phyloP scores from a whole-genome alignment of 35 echinoderm and acorn worm genomes.

The Lytechinus pictus region DNA sequence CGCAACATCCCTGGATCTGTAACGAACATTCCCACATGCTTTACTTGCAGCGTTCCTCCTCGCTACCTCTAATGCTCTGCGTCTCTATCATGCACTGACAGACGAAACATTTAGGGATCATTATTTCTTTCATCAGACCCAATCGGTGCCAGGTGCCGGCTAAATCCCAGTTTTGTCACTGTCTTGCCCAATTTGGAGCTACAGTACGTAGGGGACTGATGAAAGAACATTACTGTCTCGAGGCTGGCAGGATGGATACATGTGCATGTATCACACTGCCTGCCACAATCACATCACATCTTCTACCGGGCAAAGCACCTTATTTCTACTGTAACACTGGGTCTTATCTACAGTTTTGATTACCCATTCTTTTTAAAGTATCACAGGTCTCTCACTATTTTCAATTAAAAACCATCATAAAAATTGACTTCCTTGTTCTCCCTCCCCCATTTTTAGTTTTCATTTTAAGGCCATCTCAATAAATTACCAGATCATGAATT shows the following conservation, averaged over 20 bases:
- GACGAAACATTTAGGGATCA: conserved; percentile 52
- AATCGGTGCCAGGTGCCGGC: conserved; percentile 32
- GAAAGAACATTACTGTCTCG: not conserved
- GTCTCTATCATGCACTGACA: conserved; percentile 26
- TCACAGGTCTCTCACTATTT: not conserved
- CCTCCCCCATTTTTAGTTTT: not conserved
- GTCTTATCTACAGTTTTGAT: not conserved
- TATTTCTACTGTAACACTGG: not conserved
- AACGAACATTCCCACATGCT: not conserved
- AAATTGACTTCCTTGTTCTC: not conserved
- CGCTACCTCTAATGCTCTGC: not conserved
- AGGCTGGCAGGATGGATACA: not conserved
- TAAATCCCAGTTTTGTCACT: conserved; percentile 27
- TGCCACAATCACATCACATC: not conserved
- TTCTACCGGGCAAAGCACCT: not conserved
- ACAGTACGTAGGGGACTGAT: not conserved
- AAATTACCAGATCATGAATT: not conserved
- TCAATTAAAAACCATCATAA: not conserved
- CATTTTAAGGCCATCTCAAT: not conserved
- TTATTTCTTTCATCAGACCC: conserved; percentile 27
- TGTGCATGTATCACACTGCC: conserved; percentile 9
- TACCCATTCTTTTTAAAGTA: not conserved
- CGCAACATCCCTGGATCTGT: not conserved
- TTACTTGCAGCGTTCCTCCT: not conserved
- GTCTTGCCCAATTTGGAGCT: conserved; percentile 6